A percentile compares a stretch with the other conserved stretches of the same genome.
phyloP scores from a whole-genome alignment of 1,140 invertebrate species.

The Oscheius sp. region DNA sequence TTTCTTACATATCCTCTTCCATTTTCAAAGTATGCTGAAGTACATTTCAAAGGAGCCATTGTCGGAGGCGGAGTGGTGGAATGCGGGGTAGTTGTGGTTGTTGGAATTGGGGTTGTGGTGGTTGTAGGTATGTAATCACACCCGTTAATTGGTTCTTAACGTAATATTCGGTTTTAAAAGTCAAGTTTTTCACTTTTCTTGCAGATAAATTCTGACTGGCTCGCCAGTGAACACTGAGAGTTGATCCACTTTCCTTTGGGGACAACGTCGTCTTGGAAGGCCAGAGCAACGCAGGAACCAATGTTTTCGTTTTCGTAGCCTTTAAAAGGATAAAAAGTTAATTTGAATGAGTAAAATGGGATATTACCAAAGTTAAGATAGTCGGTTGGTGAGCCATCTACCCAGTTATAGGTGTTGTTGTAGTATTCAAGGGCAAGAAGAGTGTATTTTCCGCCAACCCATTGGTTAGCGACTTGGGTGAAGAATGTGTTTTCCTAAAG shows the following conservation, averaged over 20 bases:
- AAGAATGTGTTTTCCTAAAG: not conserved
- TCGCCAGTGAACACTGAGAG: not conserved
- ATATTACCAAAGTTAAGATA: not conserved
- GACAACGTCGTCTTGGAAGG: not conserved
- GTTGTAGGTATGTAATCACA: too few relatives aligned
- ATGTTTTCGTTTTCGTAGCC: not conserved
- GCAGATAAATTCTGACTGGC: not conserved
- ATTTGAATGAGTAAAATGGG: not conserved
- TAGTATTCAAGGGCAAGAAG: not conserved
- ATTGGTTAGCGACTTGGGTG: not conserved
- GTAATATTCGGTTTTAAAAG: not conserved
- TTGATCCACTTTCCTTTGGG: not conserved
- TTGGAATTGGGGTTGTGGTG: too few relatives aligned
- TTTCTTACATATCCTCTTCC: too few relatives aligned
- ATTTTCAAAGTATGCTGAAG: too few relatives aligned
- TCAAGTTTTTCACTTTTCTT: too few relatives aligned
- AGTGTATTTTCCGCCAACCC: not conserved
- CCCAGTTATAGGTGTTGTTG: not conserved
- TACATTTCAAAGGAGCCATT: too few relatives aligned
- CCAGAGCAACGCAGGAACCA: not conserved
- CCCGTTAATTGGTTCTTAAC: too few relatives aligned
- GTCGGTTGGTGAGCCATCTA: not conserved
- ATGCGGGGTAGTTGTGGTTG: too few relatives aligned
- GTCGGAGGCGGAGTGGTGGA: not conserved
- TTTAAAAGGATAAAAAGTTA: not conserved